A percentile compares a stretch with the other conserved stretches of the same genome.
phyloP scores from a whole-genome alignment of 2,797 vertebrate species.

The Onychomys arenicola region DNA sequence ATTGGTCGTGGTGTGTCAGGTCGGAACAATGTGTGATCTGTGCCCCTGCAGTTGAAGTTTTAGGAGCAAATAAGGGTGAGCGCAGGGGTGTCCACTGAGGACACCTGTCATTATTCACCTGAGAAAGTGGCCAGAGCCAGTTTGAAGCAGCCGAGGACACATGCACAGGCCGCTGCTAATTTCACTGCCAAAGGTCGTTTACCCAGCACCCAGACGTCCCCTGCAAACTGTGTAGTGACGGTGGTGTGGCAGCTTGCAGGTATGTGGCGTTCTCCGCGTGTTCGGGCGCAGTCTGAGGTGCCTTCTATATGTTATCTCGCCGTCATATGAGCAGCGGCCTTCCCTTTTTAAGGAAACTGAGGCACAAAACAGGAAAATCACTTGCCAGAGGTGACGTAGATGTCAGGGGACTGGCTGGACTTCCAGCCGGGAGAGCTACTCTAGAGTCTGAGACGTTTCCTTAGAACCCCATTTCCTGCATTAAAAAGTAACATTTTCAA shows the following conservation, averaged over 20 bases:
- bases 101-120: background rate
- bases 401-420: background rate
- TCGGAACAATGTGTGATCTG: background rate
- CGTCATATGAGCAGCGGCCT: background rate
- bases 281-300: background rate
- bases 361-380: background rate
- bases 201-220: constrained; percentile 22
- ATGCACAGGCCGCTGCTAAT: background rate
- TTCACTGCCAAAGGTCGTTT: background rate
- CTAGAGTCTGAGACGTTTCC: background rate
- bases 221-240: background rate
- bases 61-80: constrained; percentile 46
- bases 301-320: background rate
- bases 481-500: background rate
- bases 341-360: background rate
- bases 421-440: constrained; percentile 33
- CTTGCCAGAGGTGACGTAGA: background rate
- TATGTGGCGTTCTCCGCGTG: background rate
- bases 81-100: constrained; percentile 25
- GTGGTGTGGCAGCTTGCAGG: constrained; percentile 4
- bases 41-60: constrained; percentile 59
- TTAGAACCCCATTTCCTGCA: background rate
- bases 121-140: background rate
- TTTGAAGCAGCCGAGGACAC: background rate
- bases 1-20: background rate